Evolutionary conservation across 1,140 invertebrate genomes (phyloP).

Genomic region (Sminthurinus signatus): DNA sequence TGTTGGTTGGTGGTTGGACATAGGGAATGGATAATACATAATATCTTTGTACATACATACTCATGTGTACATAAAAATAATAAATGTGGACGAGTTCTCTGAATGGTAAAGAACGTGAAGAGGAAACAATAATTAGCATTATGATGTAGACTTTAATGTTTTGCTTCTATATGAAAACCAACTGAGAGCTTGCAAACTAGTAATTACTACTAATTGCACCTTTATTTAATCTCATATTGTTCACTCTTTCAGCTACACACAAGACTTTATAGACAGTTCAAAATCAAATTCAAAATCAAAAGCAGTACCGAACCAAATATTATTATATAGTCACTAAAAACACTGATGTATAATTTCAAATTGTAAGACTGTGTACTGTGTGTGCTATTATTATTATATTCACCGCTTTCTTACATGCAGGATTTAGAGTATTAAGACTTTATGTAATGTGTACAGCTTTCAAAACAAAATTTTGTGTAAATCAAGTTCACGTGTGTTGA

Average conservation of each 20-base stretch:
- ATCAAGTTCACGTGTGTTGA: too few species aligned
- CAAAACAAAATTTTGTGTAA: too few species aligned
- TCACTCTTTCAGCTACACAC: background rate
- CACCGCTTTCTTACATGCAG: too few species aligned
- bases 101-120: background rate
- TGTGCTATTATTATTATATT: background rate
- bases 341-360: background rate
- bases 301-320: background rate
- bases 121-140: slow-evolving; percentile 17
- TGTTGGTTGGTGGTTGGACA: too few species aligned
- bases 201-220: slow-evolving; percentile 20
- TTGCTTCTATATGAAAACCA: slow-evolving; percentile 19
- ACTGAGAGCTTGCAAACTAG: slow-evolving; percentile 10
- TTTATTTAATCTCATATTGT: slow-evolving; percentile 21
- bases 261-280: background rate
- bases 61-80: too few species aligned
- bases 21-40: background rate
- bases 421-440: too few species aligned
- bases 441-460: too few species aligned
- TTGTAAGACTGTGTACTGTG: background rate
- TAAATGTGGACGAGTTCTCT: too few species aligned
- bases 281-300: background rate
- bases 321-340: background rate
- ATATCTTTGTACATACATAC: background rate
- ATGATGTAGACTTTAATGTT: slow-evolving; percentile 7